Evolutionary conservation across 2,797 vertebrate species (phyloP).

Genomic region (Anguilla megastoma): DNA sequence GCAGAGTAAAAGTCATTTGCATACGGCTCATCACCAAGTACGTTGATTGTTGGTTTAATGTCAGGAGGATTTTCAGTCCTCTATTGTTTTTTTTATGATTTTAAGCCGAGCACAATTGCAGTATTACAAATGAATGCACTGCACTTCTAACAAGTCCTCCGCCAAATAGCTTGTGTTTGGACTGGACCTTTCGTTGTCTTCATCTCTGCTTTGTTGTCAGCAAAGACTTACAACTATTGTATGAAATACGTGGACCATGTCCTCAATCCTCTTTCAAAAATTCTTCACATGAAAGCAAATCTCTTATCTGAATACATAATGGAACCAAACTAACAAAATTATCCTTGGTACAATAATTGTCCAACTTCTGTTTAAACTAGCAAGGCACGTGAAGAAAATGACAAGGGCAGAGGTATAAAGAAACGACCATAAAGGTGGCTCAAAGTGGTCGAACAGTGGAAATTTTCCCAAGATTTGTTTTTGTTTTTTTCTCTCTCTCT

Average conservation of each 20-base stretch:
- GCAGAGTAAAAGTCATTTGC: not conserved
- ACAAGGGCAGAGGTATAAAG: not conserved
- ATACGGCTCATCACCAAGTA: slow-evolving; percentile 14
- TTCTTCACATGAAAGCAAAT: not conserved
- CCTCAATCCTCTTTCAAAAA: not conserved
- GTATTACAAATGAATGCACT: not conserved
- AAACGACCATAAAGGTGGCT: not conserved
- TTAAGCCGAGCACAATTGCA: not conserved
- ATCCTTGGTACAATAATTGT: not conserved
- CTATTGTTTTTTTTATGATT: not conserved
- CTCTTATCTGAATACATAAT: slow-evolving; percentile 19
- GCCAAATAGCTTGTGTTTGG: not conserved
- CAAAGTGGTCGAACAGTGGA: not conserved
- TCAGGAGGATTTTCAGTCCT: not conserved
- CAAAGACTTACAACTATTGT: not conserved
- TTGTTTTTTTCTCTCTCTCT: not conserved
- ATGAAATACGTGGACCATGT: not conserved
- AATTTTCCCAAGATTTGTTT: not conserved
- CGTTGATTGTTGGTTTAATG: not conserved
- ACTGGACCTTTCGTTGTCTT: not conserved
- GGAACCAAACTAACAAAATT: not conserved
- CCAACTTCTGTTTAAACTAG: not conserved
- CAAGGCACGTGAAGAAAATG: not conserved
- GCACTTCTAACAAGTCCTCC: not conserved
- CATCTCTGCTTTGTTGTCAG: not conserved